Conservation (phyloP, 2,888 invertebrate species). For the Agrotis ipsilon region DNA sequence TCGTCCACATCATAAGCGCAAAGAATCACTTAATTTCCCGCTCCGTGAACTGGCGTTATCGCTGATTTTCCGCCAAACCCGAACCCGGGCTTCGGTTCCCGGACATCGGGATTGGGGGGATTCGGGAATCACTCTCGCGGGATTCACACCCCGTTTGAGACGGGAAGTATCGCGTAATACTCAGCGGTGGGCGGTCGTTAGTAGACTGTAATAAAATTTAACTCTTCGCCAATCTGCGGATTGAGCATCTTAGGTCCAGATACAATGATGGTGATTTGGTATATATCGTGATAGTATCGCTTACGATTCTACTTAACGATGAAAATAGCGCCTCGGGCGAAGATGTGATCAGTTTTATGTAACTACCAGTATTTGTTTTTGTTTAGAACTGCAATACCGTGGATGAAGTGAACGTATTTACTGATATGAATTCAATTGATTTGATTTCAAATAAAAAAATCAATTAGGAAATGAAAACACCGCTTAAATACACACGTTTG, state of each 20-base stretch:
- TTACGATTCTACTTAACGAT: constrained; percentile 40
- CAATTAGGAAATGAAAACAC: no score
- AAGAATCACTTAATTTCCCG: constrained; percentile 63
- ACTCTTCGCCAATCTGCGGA: constrained; percentile 64
- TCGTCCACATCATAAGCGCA: constrained; percentile 54
- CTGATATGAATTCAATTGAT: neutral
- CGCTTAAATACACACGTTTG: no score
- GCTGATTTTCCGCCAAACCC: constrained; percentile 63
- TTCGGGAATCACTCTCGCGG: constrained; percentile 66
- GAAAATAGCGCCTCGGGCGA: constrained; percentile 42
- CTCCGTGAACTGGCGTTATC: constrained; percentile 58
- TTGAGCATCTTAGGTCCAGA: constrained; percentile 55
- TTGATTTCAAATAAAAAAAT: constrained; percentile 6
- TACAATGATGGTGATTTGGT: constrained; percentile 53
- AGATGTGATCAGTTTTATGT: constrained; percentile 37
- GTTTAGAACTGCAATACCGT: constrained; percentile 24
- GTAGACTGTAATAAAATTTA: constrained; percentile 68
- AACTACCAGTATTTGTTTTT: constrained; percentile 21
- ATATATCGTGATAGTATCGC: constrained; percentile 59
- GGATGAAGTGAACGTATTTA: constrained; percentile 10
- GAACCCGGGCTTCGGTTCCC: constrained; percentile 53
- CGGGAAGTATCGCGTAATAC: constrained; percentile 68
- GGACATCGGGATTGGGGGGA: constrained; percentile 60
- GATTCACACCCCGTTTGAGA: constrained; percentile 69
- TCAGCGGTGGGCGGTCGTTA: constrained; percentile 66